These are phyloP conservation scores for Spilarctia lutea DNA, from an alignment of 2,888 invertebrate species.

Conservation along the genomic window DNA sequence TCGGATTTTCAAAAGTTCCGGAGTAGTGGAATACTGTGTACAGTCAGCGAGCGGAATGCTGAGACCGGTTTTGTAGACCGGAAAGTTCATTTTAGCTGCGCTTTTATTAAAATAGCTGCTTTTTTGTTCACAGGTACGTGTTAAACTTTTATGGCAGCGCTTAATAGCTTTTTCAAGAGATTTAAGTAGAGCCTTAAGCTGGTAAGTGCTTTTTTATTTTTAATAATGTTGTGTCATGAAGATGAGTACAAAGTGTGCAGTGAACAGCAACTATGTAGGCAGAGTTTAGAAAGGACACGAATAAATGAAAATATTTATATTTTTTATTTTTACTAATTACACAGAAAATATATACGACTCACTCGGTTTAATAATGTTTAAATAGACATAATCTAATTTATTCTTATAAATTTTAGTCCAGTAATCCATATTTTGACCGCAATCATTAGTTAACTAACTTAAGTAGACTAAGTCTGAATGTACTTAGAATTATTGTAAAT, in stretches of 20 bases:
- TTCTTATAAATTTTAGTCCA: no score
- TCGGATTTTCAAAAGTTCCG: constrained; percentile 28
- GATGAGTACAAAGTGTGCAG: not conserved
- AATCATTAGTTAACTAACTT: no score
- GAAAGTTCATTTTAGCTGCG: constrained; percentile 37
- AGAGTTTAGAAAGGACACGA: no score
- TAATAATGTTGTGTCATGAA: not conserved
- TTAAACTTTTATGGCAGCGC: constrained; percentile 13
- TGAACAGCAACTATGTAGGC: not conserved
- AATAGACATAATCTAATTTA: no score
- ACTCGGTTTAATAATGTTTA: no score
- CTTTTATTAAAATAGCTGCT: constrained; percentile 36
- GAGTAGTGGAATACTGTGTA: constrained; percentile 26
- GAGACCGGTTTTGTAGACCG: constrained; percentile 36
- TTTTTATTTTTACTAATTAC: no score
- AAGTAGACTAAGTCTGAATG: no score
- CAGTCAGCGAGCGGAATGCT: constrained; percentile 19
- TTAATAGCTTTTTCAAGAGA: constrained; percentile 18
- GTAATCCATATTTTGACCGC: no score
- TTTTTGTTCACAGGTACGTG: constrained; percentile 49
- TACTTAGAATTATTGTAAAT: no score
- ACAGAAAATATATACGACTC: no score
- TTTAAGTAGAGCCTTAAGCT: constrained; percentile 2
- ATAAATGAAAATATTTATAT: no score
- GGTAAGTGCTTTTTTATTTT: constrained; percentile 5